Conservation (phyloP, 2,797 vertebrate species). For the Sebastes cheni region DNA sequence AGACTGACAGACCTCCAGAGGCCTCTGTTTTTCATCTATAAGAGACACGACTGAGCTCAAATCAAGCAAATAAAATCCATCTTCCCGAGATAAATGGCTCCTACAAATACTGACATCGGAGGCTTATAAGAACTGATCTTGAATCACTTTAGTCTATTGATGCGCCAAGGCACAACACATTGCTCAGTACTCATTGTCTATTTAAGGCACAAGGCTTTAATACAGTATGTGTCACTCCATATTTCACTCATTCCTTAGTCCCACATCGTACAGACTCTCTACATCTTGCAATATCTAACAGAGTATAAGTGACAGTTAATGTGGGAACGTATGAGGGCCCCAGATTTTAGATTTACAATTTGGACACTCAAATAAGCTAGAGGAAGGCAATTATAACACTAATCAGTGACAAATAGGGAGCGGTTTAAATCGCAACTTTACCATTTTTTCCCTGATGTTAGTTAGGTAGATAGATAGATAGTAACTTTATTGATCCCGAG, state of each 20-base stretch:
- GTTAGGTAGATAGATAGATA: too few species aligned
- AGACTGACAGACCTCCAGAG: neutral
- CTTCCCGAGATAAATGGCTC: neutral
- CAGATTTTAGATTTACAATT: neutral
- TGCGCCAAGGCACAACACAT: neutral
- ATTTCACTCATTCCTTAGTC: neutral
- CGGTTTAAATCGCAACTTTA: neutral
- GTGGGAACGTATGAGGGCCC: neutral
- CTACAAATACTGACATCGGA: neutral
- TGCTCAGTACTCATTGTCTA: neutral
- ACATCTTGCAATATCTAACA: neutral
- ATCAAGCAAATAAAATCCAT: neutral
- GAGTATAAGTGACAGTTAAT: neutral
- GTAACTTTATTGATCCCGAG: too few species aligned
- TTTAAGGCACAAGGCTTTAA: neutral
- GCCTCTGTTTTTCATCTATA: neutral
- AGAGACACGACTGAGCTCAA: conserved; percentile 9
- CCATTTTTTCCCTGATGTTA: neutral
- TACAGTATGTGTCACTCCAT: neutral
- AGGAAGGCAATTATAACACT: neutral
- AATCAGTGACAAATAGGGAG: neutral
- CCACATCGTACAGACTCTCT: neutral
- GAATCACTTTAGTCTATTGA: conserved; percentile 5
- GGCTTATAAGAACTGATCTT: neutral
- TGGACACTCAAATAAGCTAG: neutral